Base-by-base conservation (phyloP, 2,797 vertebrate genomes). In the Falco berigora region DNA sequence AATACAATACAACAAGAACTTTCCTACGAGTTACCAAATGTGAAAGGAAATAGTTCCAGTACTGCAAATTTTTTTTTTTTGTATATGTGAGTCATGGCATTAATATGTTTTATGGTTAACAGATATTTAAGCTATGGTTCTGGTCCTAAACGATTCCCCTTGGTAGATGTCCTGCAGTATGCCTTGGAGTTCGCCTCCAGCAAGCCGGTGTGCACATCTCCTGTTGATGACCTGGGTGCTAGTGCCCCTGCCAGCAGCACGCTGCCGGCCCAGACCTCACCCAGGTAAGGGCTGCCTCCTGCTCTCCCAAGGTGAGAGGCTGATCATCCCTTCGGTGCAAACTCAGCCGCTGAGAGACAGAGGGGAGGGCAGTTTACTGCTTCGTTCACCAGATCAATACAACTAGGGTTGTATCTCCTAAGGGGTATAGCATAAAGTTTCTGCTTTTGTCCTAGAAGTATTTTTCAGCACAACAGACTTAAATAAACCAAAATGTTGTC, bases 51-150 rank as follows among this genome's bases (percentile, higher is more conserved):
- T 40, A 58, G 16, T n/a, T 92, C 13, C 34, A 10, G 24, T 40
- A 79, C 14, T 46, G 30, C n/a, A 44, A 23, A 55, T 14, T 34
- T 8, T 49, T 21, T 0, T 2, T 2, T 46, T 76, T 52, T 21
- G 8, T 50, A 81, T 49, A 46, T 50, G 84, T 49, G 46, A 85
- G 86, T 96, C 78, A 96, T 44, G 89, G 75, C 86, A 88, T 96
- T 96, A 92, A 96, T 93, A 92, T 20, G 0, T 97, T 97, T 97
- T 97, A 58, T 96, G 89, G 90, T 97, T 97, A 93, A 91, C 98
- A 99, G 99, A 97, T 99, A 99, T 97, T 98, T 99, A 98, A 99
- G 99, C 98, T 99, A 99, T 93, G 99, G 99, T 88, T 99, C 99
- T 2, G 99, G 99, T 97, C 99, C 99, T 95, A 99, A 99, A 98